Conservation (phyloP, 2,797 vertebrate species). For the Cichlasoma orientale region DNA sequence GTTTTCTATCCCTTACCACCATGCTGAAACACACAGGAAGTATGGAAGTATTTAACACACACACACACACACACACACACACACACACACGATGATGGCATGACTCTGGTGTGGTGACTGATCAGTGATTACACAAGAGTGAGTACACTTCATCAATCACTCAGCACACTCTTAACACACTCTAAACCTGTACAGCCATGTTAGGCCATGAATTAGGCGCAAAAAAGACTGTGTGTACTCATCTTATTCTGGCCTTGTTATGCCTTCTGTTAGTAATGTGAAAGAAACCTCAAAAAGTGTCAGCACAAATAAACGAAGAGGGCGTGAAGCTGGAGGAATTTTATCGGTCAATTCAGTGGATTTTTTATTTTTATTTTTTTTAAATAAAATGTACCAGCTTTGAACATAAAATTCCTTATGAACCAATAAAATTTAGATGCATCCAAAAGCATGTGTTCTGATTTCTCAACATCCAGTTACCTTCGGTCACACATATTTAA, state of each 20-base stretch:
- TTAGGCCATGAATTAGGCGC: background rate
- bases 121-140: constrained; percentile 41
- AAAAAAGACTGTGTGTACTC: constrained; percentile 8
- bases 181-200: constrained; percentile 29
- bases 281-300: background rate
- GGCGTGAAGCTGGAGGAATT: background rate
- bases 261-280: background rate
- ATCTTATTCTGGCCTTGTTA: constrained; percentile 3
- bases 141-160: constrained; percentile 49
- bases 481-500: background rate
- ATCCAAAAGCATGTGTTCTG: background rate
- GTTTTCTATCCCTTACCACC: background rate
- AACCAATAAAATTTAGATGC: background rate
- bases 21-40: constrained; percentile 14
- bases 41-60: background rate
- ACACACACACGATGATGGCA: constrained; percentile 15
- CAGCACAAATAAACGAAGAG: constrained; percentile 4
- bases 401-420: background rate
- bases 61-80: too few relatives aligned
- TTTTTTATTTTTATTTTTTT: background rate
- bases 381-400: background rate
- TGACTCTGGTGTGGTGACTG: constrained; percentile 55
- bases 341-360: background rate
- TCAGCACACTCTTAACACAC: constrained; percentile 20
- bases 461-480: background rate